Base-by-base conservation (phyloP, 2,888 invertebrate genomes). In the Lithophane leautieri region DNA sequence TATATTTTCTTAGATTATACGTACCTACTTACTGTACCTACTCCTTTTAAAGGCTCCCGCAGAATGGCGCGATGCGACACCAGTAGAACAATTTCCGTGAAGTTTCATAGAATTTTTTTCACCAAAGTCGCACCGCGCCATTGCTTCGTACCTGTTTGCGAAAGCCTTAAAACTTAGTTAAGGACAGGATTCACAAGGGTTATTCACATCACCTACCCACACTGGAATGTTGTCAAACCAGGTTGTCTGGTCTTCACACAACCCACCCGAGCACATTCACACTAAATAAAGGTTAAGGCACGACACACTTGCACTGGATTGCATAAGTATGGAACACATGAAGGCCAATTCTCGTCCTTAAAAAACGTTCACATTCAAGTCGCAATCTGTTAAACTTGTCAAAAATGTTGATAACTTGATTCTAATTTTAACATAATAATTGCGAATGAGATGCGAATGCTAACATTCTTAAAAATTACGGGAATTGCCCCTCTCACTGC, bases 191-290 rank as follows among this genome's bases (percentile, higher is more conserved):
- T 14, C 3, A 50, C 66, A 19, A 14, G 9, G 22, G 19, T 50
- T 42, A 50, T 68, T 78, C 14, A 60, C 68, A 16, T 25, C 1
- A 60, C n/a, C 14, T 25, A 67, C 34, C 7, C 42, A 42, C 28
- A 8, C 16, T 16, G n/a, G 22, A 78, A 78, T 50, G 16, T 44
- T 14, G 58, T 50, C 28, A 34, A 22, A 76, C 19, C n/a, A 78
- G 78, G 25, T 19, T 28, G 14, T n/a, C 34, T 77, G 44, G 42
- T 76, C 58, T 40, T 22, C 9, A 2, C 28, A 68, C 11, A 65
- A 25, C 40, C 40, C 28, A 60, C 19, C 19, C 19, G n/a, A 50
- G 50, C 25, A 60, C 58, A 52, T 58, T 42, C 69, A 60, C 60
- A 25, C 11, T 34, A 25, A 78, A 22, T 58, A 58, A 60, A 78